Percentiles rank a stretch among this genome's conserved stretches.
Conservation (phyloP, 2,797 vertebrate species). For the Parambassis ranga region DNA sequence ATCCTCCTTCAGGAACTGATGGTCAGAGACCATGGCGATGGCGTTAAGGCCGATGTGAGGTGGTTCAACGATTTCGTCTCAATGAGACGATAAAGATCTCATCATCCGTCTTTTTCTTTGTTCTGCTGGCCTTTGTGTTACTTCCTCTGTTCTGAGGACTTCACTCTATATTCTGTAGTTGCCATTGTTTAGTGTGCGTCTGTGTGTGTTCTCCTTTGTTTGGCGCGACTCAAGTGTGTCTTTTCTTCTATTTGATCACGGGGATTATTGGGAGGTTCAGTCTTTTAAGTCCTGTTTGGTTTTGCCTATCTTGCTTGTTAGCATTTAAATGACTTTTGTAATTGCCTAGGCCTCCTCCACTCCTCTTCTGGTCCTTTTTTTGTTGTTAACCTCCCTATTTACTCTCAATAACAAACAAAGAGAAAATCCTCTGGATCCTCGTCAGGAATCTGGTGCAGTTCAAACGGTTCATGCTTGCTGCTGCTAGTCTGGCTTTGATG, state of each 20-base stretch:
- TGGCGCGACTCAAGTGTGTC: background rate
- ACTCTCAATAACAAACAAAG: slow-evolving; percentile 44
- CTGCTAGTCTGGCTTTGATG: slow-evolving; percentile 33
- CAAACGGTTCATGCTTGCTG: slow-evolving; percentile 2
- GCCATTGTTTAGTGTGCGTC: too few relatives aligned
- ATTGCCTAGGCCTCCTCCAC: slow-evolving; percentile 17
- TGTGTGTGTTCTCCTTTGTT: background rate
- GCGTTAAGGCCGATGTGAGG: too few relatives aligned
- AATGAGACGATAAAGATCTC: too few relatives aligned
- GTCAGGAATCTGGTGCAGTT: slow-evolving; percentile 25
- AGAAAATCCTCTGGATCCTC: slow-evolving; percentile 24
- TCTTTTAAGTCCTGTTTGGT: slow-evolving; percentile 44
- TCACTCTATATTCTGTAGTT: too few relatives aligned
- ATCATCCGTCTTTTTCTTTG: too few relatives aligned
- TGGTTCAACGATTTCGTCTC: too few relatives aligned
- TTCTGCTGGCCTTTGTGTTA: too few relatives aligned
- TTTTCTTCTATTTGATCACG: slow-evolving; percentile 35
- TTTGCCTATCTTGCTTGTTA: slow-evolving; percentile 51
- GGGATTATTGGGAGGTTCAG: slow-evolving; percentile 47
- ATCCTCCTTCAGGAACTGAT: too few relatives aligned
- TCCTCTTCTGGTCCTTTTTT: background rate
- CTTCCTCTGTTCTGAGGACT: too few relatives aligned
- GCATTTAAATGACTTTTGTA: slow-evolving; percentile 66
- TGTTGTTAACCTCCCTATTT: slow-evolving; percentile 45
- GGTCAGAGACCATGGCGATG: too few relatives aligned